Evolutionary conservation across 2,888 invertebrate genomes (phyloP).

Genomic region (Drosophila histrio): DNA sequence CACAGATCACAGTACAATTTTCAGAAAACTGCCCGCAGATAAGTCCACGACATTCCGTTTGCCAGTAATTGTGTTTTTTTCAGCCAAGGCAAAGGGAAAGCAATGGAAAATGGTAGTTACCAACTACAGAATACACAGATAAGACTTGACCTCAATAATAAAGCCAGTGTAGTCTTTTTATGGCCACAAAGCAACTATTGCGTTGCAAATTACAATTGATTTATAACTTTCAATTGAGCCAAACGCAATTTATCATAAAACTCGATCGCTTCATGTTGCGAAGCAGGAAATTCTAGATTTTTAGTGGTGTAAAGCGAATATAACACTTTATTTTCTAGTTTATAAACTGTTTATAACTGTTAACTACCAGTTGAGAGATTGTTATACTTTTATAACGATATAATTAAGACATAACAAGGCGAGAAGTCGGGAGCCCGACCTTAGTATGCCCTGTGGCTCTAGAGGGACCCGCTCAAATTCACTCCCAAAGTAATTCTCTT

Average conservation of each 20-base stretch:
- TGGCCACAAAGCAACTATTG: conserved; percentile 15
- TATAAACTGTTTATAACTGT: background rate
- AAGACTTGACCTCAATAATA: conserved; percentile 18
- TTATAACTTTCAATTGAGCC: conserved; percentile 10
- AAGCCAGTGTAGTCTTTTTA: too few relatives aligned
- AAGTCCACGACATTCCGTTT: conserved; percentile 15
- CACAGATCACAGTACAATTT: conserved; percentile 19
- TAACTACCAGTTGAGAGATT: too few relatives aligned
- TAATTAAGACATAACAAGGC: too few relatives aligned
- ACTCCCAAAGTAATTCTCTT: too few relatives aligned
- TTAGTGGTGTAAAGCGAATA: background rate
- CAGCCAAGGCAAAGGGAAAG: background rate
- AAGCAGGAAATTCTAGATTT: background rate
- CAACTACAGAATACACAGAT: conserved; percentile 20
- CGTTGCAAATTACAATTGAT: conserved; percentile 33
- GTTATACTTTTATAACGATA: too few relatives aligned
- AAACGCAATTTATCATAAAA: background rate
- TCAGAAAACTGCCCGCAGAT: conserved; percentile 30
- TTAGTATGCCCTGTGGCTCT: too few relatives aligned
- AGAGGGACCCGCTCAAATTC: too few relatives aligned
- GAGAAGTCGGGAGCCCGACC: too few relatives aligned
- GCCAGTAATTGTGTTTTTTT: conserved; percentile 17
- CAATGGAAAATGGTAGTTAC: conserved; percentile 8
- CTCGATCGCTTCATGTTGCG: background rate
- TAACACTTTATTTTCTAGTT: background rate